Evolutionary conservation across 2,888 invertebrate species (phyloP).

Genomic region (Sepioteuthis lessoniana): DNA sequence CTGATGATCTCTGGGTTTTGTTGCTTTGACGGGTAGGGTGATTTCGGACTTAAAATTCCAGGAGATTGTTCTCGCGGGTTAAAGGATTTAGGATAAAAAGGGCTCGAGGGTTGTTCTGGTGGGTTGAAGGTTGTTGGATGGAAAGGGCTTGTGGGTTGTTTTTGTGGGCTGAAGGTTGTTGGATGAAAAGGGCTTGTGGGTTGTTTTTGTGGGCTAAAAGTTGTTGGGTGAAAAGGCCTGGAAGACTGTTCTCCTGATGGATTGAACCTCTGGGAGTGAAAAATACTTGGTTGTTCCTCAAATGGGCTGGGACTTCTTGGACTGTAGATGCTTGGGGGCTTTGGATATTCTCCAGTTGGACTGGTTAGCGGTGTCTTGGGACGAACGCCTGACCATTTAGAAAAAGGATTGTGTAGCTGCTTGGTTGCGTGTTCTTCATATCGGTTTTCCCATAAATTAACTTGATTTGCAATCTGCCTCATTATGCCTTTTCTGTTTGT

Average conservation of each 20-base stretch:
- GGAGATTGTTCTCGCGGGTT: neutral
- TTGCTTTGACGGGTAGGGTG: neutral
- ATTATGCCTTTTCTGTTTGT: neutral
- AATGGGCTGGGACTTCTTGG: neutral
- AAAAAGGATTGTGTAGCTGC: conserved; percentile 87
- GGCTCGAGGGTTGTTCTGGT: too few relatives aligned
- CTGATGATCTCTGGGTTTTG: neutral
- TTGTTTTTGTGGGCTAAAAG: neutral
- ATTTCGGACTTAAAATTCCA: neutral
- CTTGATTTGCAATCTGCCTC: neutral
- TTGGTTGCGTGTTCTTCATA: conserved; percentile 85
- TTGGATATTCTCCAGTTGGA: neutral
- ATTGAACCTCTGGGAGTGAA: too few relatives aligned
- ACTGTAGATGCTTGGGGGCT: neutral
- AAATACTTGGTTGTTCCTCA: neutral
- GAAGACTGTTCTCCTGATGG: neutral
- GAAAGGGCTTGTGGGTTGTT: too few relatives aligned
- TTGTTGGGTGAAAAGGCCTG: neutral
- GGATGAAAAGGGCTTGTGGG: too few relatives aligned
- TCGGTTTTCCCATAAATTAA: conserved; percentile 77
- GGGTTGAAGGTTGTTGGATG: too few relatives aligned
- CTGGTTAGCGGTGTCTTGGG: neutral
- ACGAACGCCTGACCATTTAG: conserved; percentile 68
- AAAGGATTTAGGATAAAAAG: neutral
- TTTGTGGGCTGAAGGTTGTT: too few relatives aligned